phyloP scores from a whole-genome alignment of 2,888 invertebrate species.

The Trichogramma dendrolimi region DNA sequence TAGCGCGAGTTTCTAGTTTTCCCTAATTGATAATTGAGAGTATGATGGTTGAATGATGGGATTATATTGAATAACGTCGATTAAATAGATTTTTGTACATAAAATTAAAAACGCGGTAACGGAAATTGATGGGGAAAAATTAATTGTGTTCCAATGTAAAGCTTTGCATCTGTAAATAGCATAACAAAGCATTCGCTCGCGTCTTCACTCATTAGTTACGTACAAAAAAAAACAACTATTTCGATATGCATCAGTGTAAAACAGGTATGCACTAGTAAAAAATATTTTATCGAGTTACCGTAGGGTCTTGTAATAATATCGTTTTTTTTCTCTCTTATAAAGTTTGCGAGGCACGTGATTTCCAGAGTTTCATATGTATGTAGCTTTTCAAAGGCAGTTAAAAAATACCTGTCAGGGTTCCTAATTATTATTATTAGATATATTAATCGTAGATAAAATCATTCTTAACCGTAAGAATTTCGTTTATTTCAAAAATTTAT shows the following conservation, averaged over 20 bases:
- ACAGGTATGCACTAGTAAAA: slow-evolving; percentile 8
- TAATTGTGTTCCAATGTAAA: slow-evolving; percentile 25
- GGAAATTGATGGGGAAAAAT: neutral
- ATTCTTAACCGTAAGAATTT: slow-evolving; percentile 10
- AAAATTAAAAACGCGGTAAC: slow-evolving; percentile 4
- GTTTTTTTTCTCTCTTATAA: slow-evolving; percentile 8
- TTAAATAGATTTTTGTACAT: neutral
- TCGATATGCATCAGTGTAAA: slow-evolving; percentile 12
- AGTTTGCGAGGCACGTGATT: slow-evolving; percentile 14
- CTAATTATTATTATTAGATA: slow-evolving; percentile 24
- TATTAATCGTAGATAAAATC: slow-evolving; percentile 13
- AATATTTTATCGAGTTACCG: slow-evolving; percentile 20
- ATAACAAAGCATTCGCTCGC: slow-evolving; percentile 33
- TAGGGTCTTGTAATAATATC: slow-evolving; percentile 15
- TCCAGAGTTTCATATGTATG: slow-evolving; percentile 24
- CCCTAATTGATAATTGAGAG: no score
- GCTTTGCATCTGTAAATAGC: slow-evolving; percentile 43
- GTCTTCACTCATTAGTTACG: slow-evolving; percentile 19
- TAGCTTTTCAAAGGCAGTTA: slow-evolving; percentile 24
- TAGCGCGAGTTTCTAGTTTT: no score
- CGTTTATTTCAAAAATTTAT: slow-evolving; percentile 6
- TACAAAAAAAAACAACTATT: slow-evolving; percentile 13
- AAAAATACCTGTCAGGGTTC: slow-evolving; percentile 23
- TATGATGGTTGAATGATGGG: no score
- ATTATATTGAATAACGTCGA: no score